Percentiles rank a stretch among this genome's conserved stretches.
phyloP scores from a whole-genome alignment of 1,140 invertebrate species.

The Dryas iulia region DNA sequence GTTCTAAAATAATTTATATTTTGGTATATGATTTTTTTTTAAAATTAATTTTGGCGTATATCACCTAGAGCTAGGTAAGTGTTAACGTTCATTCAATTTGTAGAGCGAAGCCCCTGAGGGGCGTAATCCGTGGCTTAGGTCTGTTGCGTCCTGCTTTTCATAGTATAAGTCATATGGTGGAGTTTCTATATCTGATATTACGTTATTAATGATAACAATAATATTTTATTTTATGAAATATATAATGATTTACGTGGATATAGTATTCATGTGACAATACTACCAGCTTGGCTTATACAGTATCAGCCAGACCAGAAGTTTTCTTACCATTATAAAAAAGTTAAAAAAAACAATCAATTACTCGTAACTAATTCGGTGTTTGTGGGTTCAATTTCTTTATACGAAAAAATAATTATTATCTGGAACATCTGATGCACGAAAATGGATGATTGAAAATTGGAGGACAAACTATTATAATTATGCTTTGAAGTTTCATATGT shows the following conservation, averaged over 20 bases:
- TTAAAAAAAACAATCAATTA: too few species aligned
- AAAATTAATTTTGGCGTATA: not conserved
- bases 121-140: conserved; percentile 70
- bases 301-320: not conserved
- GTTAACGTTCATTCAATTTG: conserved; percentile 65
- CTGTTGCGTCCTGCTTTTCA: conserved; percentile 65
- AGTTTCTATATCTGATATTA: conserved; percentile 4
- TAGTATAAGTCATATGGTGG: conserved; percentile 8
- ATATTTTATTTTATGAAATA: not conserved
- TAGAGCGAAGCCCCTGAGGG: conserved; percentile 68
- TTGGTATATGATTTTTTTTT: too few species aligned
- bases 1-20: not conserved
- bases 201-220: not conserved
- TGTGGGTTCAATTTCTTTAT: too few species aligned
- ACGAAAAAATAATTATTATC: too few species aligned
- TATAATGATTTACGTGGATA: not conserved
- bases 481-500: too few species aligned
- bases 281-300: not conserved
- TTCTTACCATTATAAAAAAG: too few species aligned
- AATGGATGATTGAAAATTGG: too few species aligned
- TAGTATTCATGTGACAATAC: not conserved
- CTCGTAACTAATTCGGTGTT: too few species aligned
- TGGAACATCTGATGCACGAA: too few species aligned
- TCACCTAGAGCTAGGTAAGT: not conserved
- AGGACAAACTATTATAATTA: too few species aligned